Base-by-base conservation (phyloP, 2,888 invertebrate species). In the Anorthoa munda region DNA sequence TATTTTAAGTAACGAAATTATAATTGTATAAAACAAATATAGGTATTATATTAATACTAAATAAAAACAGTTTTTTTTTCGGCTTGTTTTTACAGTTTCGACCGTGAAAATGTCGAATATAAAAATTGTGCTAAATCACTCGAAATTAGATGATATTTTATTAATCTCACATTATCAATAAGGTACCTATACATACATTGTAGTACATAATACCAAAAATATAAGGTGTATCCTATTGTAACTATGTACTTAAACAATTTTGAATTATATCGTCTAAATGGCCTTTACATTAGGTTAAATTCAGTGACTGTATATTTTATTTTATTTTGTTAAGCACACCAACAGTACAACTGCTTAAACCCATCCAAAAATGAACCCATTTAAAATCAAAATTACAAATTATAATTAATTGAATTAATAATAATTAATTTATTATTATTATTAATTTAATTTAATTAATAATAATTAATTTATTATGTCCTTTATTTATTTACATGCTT, bases 201-300 rank as follows among this genome's bases (percentile, higher is more conserved):
- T 73, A 61, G 53, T 70, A 31, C 31, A 31, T 31, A 58, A 61
- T 73, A 81, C 77, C 82, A 81, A 71, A 81, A 70, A 75, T 45
- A 55, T 53, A 31, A 72, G 12, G 23, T 21, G 66, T 80, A 73
- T 67, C 46, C 75, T 72, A 65, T 66, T 74, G 64, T 64, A 64
- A 64, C 63, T 66, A 60, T 77, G 85, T 85, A 85, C 85, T 85
- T 85, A 85, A 85, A 74, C 18, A 68, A 51, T 70, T 66, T 60
- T 70, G 69, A 70, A 77, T 72, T 69, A 76, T n/a, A 56, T 55
- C 18, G 66, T 59, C 48, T 56, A 7, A 39, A 12, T 17, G 45
- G 48, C 21, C 26, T 58, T 77, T 63, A 59, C 53, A 66, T 59
- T 45, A 9, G 2, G 64, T 59, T 67, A 59, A 78, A 77, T 73